Evolutionary conservation across 1,140 invertebrate species (phyloP).

Genomic region (Aphelinus certus): DNA sequence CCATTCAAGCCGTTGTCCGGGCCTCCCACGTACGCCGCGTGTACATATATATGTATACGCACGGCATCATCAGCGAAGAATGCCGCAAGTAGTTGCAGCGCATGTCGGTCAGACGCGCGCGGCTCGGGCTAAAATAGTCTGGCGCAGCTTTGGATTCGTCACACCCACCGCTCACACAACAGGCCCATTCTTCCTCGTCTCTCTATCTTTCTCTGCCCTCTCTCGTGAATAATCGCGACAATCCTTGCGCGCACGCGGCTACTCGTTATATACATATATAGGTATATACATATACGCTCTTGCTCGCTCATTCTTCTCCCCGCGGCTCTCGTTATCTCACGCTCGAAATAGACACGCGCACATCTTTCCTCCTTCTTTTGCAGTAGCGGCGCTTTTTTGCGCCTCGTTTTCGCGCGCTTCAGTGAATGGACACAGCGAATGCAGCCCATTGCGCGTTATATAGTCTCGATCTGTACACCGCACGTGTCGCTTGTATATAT

Average conservation of each 20-base stretch:
- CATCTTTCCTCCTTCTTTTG: neutral
- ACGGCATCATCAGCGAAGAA: too few relatives aligned
- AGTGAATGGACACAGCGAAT: too few relatives aligned
- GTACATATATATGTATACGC: too few relatives aligned
- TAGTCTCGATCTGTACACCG: too few relatives aligned
- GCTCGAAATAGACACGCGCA: neutral
- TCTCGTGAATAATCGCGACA: constrained; percentile 33
- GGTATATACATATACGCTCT: neutral
- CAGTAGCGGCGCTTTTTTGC: neutral
- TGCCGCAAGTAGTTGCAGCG: constrained; percentile 27
- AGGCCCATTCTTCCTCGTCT: constrained; percentile 17
- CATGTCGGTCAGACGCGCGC: constrained; percentile 28
- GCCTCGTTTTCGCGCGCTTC: neutral
- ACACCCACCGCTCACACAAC: constrained; percentile 18
- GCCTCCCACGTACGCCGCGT: too few relatives aligned
- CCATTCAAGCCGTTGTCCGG: too few relatives aligned
- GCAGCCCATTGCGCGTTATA: too few relatives aligned
- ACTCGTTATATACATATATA: neutral
- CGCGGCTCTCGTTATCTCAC: constrained; percentile 1
- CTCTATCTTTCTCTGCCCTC: neutral
- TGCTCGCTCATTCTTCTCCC: neutral
- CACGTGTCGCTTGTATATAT: too few relatives aligned
- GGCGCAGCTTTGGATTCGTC: constrained; percentile 23
- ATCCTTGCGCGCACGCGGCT: neutral
- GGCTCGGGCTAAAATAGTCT: neutral